Evolutionary conservation across 2,797 vertebrate species (phyloP), one percentile per base, ranked within the genome.

Genomic region (Poecilia picta): DNA sequence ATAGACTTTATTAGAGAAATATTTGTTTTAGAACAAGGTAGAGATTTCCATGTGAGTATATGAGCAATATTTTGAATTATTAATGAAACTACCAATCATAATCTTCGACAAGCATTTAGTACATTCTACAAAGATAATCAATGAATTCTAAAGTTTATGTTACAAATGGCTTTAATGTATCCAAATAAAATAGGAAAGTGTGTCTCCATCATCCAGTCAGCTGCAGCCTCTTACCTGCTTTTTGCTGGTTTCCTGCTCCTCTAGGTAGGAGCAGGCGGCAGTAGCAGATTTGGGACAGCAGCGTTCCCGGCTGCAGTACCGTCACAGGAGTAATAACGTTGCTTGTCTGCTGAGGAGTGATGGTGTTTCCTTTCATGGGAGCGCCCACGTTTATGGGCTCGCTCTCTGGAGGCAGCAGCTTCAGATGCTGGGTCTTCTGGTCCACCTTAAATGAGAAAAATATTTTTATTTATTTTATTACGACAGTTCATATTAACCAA

Each of bases 271-370:
- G 5, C 97, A 96, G 94, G 98, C 98, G 83, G 95, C 91, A 2
- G 97, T 94, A 0, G 96, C 93, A 62, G 96, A 96, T 80, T 97
- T 97, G 90, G 95, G 94, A 80, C 96, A 96, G 43, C 94, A 95
- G 76, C 95, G 96, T 80, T 98, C 98, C n/a, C 97, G 95, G 93
- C 97, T 96, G 91, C 97, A 96, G 0, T 97, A 99, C 89, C 97
- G 97, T 99, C 97, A 0, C 98, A 99, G 66, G 98, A 99, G 89
- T 98, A 99, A 94, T 98, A 99, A 23, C 98, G 97, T 83, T 99
- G 98, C 93, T 98, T 99, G 83, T 98, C 97, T 0, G 95, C 95
- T 0, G 97, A 97, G 0, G 97, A 97, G 6, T 97, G 97, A 1
- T 97, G 98, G 45, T 98, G 97, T 88, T 97, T 98, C 92, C 98